Conservation (phyloP, 1,140 invertebrate species). For the Megalopta genalis region DNA sequence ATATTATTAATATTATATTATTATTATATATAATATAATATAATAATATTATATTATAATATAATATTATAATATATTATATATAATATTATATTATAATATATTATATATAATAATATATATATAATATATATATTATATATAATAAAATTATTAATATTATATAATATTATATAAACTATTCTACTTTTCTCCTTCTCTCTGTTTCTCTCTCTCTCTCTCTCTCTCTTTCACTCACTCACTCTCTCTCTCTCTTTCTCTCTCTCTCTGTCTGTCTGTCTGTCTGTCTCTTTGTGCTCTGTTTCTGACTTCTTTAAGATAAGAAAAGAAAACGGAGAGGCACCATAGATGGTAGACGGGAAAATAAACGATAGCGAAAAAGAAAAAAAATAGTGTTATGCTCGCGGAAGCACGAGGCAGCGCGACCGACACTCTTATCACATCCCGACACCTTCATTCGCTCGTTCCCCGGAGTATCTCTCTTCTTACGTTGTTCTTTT, state of each 20-base stretch:
- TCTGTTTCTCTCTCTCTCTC: neutral
- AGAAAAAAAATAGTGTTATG: too few relatives aligned
- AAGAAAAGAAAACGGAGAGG: conserved; percentile 39
- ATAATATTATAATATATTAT: too few relatives aligned
- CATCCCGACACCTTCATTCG: conserved; percentile 54
- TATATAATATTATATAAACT: too few relatives aligned
- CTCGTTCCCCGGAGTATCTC: conserved; percentile 68
- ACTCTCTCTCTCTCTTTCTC: neutral
- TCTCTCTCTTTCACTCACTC: neutral
- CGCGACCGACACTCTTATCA: conserved; percentile 26
- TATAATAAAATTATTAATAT: too few relatives aligned
- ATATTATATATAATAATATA: too few relatives aligned
- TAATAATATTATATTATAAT: too few relatives aligned
- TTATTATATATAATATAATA: too few relatives aligned
- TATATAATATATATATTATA: too few relatives aligned
- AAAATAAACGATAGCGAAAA: conserved; percentile 14
- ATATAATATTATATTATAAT: too few relatives aligned
- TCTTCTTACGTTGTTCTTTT: conserved; percentile 81
- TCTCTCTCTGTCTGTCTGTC: too few relatives aligned
- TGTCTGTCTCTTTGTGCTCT: too few relatives aligned
- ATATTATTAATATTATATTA: too few relatives aligned
- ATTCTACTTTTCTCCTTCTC: neutral
- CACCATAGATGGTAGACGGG: conserved; percentile 36
- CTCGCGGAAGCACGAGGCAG: neutral
- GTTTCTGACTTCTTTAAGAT: neutral